Conservation (phyloP, 2,797 vertebrate genomes). For the Adelosebastes latens region DNA sequence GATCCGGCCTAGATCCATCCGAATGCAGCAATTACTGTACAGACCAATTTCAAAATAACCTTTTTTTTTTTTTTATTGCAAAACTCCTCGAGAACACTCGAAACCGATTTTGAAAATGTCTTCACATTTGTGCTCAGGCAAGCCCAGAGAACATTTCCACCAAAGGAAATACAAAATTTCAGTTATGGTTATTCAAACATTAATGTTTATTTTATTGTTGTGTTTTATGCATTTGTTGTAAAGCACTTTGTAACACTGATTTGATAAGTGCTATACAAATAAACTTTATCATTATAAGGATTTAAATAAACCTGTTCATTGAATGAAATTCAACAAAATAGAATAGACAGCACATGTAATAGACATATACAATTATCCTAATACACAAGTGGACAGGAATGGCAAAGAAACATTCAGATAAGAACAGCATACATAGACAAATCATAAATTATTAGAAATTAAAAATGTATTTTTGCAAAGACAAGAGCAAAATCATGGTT, state of each 20-base stretch:
- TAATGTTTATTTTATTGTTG: too few relatives aligned
- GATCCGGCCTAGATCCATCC: neutral
- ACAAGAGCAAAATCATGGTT: neutral
- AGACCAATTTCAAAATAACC: neutral
- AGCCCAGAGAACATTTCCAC: too few relatives aligned
- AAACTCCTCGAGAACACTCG: neutral
- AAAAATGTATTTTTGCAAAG: neutral
- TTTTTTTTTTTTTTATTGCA: neutral
- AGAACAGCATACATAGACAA: neutral
- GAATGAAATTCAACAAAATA: neutral
- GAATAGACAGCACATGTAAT: neutral
- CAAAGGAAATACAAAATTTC: too few relatives aligned
- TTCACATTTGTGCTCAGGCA: too few relatives aligned
- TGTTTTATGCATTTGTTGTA: too few relatives aligned
- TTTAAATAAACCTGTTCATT: constrained; percentile 33
- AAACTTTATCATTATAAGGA: neutral
- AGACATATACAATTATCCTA: neutral
- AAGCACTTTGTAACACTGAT: neutral
- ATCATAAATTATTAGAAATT: neutral
- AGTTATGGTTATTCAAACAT: neutral
- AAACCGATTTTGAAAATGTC: too few relatives aligned
- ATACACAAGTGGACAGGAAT: neutral
- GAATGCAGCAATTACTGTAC: neutral
- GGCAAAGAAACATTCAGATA: neutral
- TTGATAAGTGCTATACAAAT: neutral